phyloP scores from a whole-genome alignment of 2,888 invertebrate species.

The Drosophila merina region DNA sequence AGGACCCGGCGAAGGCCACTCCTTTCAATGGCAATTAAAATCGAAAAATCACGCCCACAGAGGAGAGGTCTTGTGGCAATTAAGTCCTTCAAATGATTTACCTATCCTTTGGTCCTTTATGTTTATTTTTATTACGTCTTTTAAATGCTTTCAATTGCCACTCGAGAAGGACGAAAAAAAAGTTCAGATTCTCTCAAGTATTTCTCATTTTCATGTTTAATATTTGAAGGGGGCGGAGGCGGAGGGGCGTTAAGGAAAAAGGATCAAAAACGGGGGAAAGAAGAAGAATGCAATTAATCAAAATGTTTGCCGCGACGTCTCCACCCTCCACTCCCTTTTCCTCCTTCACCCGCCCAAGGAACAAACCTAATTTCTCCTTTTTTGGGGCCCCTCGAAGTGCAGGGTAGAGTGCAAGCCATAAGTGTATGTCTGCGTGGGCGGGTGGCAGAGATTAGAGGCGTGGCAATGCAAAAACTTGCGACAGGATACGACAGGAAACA shows the following conservation, averaged over 20 bases:
- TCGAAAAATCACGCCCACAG: slow-evolving; percentile 19
- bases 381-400: not conserved
- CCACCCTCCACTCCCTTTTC: not conserved
- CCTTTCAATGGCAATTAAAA: slow-evolving; percentile 18
- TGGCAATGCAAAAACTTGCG: slow-evolving; percentile 47
- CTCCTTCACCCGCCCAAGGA: not conserved
- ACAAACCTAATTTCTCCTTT: slow-evolving; percentile 19
- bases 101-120: slow-evolving; percentile 21
- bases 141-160: slow-evolving; percentile 23
- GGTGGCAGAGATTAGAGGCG: not conserved
- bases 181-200: not conserved
- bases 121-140: slow-evolving; percentile 22
- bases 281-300: slow-evolving; percentile 68
- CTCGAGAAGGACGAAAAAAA: not conserved
- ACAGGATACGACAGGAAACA: slow-evolving; percentile 62
- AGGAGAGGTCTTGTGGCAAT: slow-evolving; percentile 6
- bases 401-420: slow-evolving; percentile 25
- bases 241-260: not conserved
- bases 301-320: slow-evolving; percentile 44
- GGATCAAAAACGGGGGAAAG: not conserved
- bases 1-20: not conserved
- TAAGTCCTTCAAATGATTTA: slow-evolving; percentile 13
- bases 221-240: slow-evolving; percentile 35
- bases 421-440: slow-evolving; percentile 6
- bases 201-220: slow-evolving; percentile 31